phyloP scores from a whole-genome alignment of 1,140 invertebrate genomes.

The Acromyrmex charruanus region DNA sequence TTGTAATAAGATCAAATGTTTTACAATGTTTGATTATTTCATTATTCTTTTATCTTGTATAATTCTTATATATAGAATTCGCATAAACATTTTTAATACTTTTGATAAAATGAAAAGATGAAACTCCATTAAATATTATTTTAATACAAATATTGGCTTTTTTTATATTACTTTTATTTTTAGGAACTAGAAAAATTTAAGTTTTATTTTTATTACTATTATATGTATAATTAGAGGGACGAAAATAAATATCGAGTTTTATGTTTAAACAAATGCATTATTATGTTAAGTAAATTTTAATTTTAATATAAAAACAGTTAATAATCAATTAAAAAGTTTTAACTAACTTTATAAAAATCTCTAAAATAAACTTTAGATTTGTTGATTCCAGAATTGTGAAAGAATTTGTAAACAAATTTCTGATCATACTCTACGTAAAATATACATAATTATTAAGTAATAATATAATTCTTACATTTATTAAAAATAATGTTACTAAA shows the following conservation, averaged over 20 bases:
- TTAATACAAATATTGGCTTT: neutral
- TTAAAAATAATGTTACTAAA: conserved; percentile 4
- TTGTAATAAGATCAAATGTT: too few relatives aligned
- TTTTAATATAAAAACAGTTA: neutral
- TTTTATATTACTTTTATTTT: too few relatives aligned
- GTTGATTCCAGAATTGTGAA: neutral
- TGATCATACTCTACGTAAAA: neutral
- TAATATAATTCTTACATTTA: neutral
- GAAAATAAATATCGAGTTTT: neutral
- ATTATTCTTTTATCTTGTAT: conserved; percentile 5
- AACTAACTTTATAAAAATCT: neutral
- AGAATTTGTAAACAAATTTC: conserved; percentile 2
- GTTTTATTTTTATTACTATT: neutral
- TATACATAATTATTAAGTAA: conserved; percentile 8
- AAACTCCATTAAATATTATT: neutral
- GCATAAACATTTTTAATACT: neutral
- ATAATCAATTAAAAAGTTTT: neutral
- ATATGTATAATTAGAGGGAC: neutral
- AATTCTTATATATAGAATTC: neutral
- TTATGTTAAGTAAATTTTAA: neutral
- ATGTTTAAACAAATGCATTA: neutral
- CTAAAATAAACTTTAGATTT: neutral
- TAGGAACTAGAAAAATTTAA: neutral
- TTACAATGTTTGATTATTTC: neutral
- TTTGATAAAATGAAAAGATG: neutral